Percentiles rank a stretch among this genome's conserved stretches.
Conservation (phyloP, 2,888 invertebrate genomes). For the Oscheius myriophilus region DNA sequence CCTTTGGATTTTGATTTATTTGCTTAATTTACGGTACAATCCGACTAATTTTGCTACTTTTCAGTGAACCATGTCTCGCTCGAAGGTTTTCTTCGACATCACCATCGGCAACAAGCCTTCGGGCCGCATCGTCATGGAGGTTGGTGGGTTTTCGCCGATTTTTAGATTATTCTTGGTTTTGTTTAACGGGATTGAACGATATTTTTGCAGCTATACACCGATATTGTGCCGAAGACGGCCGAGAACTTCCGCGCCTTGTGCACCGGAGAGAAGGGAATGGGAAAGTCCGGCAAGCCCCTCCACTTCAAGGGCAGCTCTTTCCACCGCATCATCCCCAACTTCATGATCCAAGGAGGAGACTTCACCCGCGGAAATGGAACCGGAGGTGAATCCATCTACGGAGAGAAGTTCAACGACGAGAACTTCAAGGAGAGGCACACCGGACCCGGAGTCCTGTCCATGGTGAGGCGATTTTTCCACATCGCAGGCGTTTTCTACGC, state of each 20-base stretch:
- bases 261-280: constrained; percentile 93
- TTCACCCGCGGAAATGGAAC: constrained; percentile 89
- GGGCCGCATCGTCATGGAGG: constrained; percentile 69
- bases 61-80: constrained; percentile 51
- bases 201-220: constrained; percentile 80
- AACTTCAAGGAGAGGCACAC: constrained; percentile 82
- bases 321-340: constrained; percentile 95
- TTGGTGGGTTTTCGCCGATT: too few relatives aligned
- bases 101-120: constrained; percentile 62
- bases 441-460: constrained; percentile 79
- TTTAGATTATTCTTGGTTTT: too few relatives aligned
- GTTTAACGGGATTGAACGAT: too few relatives aligned
- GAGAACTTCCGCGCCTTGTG: constrained; percentile 97
- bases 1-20: too few relatives aligned
- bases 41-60: too few relatives aligned
- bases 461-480: too few relatives aligned
- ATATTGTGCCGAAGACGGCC: constrained; percentile 86
- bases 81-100: constrained; percentile 68
- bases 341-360: constrained; percentile 91
- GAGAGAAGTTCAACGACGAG: constrained; percentile 88
- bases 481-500: too few relatives aligned
- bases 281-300: constrained; percentile 75
- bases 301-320: constrained; percentile 85
- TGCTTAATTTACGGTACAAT: too few relatives aligned
- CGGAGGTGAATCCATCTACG: constrained; percentile 93